Conservation (phyloP, 2,888 invertebrate species). For the Pseudolycoriella hygida region DNA sequence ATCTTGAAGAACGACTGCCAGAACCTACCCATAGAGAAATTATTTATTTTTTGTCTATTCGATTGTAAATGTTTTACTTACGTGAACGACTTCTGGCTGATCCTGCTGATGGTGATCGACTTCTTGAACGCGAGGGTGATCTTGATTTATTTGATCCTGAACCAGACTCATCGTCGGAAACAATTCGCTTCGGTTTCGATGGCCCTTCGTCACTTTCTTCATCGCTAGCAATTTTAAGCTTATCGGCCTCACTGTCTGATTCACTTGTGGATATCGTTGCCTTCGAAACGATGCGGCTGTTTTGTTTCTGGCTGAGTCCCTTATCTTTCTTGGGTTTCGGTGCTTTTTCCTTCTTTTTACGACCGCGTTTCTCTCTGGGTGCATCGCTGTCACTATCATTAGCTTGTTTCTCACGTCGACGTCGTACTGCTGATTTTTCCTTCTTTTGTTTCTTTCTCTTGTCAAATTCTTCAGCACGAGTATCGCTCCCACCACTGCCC, state of each 20-base stretch:
- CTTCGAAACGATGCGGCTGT: slow-evolving; percentile 79
- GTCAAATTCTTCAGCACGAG: slow-evolving; percentile 19
- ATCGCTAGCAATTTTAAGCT: slow-evolving; percentile 37
- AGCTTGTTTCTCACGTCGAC: slow-evolving; percentile 22
- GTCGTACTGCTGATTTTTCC: slow-evolving; percentile 25
- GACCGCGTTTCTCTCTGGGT: slow-evolving; percentile 39
- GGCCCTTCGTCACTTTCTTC: slow-evolving; percentile 32
- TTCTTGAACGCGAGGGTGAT: slow-evolving; percentile 20
- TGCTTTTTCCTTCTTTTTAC: slow-evolving; percentile 46
- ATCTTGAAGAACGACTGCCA: too few species aligned
- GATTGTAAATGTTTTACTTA: too few species aligned
- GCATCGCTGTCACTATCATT: slow-evolving; percentile 45
- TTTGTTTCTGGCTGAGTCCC: slow-evolving; percentile 67
- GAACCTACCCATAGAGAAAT: too few species aligned
- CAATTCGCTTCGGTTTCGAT: slow-evolving; percentile 35
- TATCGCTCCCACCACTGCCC: slow-evolving; percentile 27
- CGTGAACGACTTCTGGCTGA: slow-evolving; percentile 13
- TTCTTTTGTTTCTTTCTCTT: slow-evolving; percentile 20
- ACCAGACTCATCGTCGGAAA: slow-evolving; percentile 38
- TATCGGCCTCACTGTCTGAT: slow-evolving; percentile 42
- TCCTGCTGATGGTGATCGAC: slow-evolving; percentile 18
- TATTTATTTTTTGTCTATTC: too few species aligned
- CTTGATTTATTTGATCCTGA: slow-evolving; percentile 15
- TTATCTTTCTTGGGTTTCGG: slow-evolving; percentile 31
- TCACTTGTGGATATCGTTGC: slow-evolving; percentile 88